phyloP scores from a whole-genome alignment of 2,888 invertebrate genomes.

The Diaperis boleti region DNA sequence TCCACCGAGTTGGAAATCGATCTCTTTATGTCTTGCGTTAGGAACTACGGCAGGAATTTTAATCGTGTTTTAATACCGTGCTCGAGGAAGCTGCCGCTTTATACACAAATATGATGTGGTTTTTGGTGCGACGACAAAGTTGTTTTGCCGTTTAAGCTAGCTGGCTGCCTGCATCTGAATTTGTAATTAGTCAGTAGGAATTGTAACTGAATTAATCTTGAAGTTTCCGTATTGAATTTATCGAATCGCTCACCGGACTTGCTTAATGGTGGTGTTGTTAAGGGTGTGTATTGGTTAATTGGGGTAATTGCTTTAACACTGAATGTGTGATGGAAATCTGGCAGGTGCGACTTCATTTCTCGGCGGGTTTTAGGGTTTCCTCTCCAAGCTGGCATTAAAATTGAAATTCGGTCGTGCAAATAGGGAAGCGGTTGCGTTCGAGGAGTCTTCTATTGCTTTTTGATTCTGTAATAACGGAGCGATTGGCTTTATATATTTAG shows the following conservation, averaged over 20 bases:
- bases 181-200: background rate
- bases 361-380: too few relatives aligned
- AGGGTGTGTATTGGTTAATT: background rate
- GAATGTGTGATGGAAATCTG: too few relatives aligned
- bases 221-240: background rate
- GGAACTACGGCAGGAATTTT: conserved; percentile 40
- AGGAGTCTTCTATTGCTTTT: too few relatives aligned
- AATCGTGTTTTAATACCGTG: conserved; percentile 40
- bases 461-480: too few relatives aligned
- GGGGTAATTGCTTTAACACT: background rate
- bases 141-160: background rate
- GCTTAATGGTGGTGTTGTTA: too few relatives aligned
- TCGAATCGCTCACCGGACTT: background rate
- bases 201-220: background rate
- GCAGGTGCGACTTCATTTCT: too few relatives aligned
- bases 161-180: background rate
- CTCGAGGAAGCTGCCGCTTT: background rate
- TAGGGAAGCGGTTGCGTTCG: too few relatives aligned
- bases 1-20: conserved; percentile 46
- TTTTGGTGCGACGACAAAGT: background rate
- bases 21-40: conserved; percentile 16
- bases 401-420: too few relatives aligned
- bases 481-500: too few relatives aligned
- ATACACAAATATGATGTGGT: conserved; percentile 3
- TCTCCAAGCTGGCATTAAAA: too few relatives aligned